phyloP scores from a whole-genome alignment of 2,888 invertebrate species.

The Meandrusa payeni region DNA sequence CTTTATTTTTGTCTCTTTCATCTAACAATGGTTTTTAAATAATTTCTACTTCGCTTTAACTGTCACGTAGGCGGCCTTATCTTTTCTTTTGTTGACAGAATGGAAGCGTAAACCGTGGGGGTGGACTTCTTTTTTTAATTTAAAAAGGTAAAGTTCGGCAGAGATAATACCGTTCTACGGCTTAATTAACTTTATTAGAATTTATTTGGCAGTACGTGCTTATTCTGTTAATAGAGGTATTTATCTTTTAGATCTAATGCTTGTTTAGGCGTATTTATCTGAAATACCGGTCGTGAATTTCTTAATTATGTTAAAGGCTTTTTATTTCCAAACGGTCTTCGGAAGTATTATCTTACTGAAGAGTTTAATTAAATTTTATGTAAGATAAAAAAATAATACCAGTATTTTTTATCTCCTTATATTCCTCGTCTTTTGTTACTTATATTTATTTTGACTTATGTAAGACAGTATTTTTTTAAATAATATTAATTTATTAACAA shows the following conservation, averaged over 20 bases:
- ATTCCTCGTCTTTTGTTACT: no score
- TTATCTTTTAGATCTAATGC: constrained; percentile 40
- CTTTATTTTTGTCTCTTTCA: constrained; percentile 21
- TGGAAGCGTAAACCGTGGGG: constrained; percentile 36
- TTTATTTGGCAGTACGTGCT: constrained; percentile 67
- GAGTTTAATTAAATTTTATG: no score
- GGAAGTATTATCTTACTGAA: neutral
- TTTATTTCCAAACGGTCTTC: neutral
- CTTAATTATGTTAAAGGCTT: no score
- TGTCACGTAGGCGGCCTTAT: constrained; percentile 61
- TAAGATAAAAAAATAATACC: no score
- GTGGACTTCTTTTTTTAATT: constrained; percentile 60
- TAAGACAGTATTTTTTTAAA: no score
- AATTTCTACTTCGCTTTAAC: constrained; percentile 34
- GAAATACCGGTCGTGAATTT: neutral
- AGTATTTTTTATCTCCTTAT: no score
- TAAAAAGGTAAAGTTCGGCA: constrained; percentile 58
- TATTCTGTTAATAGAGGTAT: constrained; percentile 43
- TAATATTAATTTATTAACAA: no score
- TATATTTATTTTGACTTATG: no score
- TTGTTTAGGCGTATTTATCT: constrained; percentile 31
- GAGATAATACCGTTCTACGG: constrained; percentile 66
- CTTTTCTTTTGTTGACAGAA: constrained; percentile 49
- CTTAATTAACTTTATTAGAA: constrained; percentile 78
- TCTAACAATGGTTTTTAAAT: constrained; percentile 23